Percentiles rank a stretch among this genome's conserved stretches.
Conservation (phyloP, 1,140 invertebrate species). For the Drosophila eugracilis region DNA sequence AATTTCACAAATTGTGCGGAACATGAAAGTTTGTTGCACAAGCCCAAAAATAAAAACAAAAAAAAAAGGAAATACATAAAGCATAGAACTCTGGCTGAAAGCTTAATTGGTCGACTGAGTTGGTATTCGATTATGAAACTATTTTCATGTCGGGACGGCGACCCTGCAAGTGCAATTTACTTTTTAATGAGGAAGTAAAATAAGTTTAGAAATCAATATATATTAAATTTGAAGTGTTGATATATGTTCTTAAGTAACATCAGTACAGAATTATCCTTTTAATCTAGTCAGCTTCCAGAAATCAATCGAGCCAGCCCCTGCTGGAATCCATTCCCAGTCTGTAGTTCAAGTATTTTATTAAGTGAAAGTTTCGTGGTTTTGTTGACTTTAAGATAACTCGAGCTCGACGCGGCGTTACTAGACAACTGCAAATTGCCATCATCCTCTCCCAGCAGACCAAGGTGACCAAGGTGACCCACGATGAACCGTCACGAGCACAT, state of each 20-base stretch:
- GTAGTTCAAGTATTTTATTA: slow-evolving; percentile 13
- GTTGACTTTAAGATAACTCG: slow-evolving; percentile 4
- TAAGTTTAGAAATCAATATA: too few relatives aligned
- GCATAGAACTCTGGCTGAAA: not conserved
- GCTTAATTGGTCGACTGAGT: slow-evolving; percentile 4
- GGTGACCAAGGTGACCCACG: not conserved
- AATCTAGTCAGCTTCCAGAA: slow-evolving; percentile 11
- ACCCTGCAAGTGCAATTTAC: not conserved
- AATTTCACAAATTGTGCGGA: slow-evolving; percentile 37
- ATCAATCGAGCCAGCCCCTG: slow-evolving; percentile 2
- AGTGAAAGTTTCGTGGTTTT: slow-evolving; percentile 15
- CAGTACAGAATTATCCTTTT: too few relatives aligned
- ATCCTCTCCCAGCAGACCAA: not conserved
- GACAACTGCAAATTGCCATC: not conserved
- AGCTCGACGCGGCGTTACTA: not conserved
- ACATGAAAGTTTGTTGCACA: slow-evolving; percentile 26
- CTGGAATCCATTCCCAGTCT: slow-evolving; percentile 2
- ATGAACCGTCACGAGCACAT: slow-evolving; percentile 72
- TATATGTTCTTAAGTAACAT: too few relatives aligned
- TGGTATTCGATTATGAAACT: slow-evolving; percentile 41
- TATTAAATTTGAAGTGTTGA: too few relatives aligned
- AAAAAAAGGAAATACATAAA: not conserved
- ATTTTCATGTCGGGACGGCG: slow-evolving; percentile 2
- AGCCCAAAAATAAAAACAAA: not conserved
- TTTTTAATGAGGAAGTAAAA: not conserved